phyloP scores from a whole-genome alignment of 2,113 vertebrate species.

The Rynchops niger region DNA sequence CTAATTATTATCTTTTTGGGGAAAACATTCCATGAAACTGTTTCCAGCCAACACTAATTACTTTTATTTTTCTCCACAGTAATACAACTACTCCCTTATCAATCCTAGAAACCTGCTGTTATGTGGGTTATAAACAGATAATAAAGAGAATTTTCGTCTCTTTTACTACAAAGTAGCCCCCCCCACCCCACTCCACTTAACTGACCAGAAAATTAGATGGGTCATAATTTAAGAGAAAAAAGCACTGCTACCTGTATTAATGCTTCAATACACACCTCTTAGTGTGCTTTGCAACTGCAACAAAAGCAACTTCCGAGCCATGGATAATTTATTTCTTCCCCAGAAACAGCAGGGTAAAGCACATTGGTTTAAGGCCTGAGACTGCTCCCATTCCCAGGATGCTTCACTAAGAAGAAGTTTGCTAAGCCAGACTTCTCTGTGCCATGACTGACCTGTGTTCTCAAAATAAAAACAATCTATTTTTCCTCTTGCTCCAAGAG shows the following conservation, averaged over 20 bases:
- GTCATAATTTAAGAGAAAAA: neutral
- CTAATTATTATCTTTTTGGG: neutral
- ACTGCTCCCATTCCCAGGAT: neutral
- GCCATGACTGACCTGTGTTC: neutral
- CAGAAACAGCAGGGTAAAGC: neutral
- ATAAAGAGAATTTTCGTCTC: neutral
- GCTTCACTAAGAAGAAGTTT: neutral
- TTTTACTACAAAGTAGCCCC: neutral
- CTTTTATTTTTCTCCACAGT: neutral
- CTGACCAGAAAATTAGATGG: neutral
- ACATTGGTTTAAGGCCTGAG: neutral
- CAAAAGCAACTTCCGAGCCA: neutral
- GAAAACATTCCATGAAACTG: neutral
- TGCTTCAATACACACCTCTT: neutral
- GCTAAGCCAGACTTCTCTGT: neutral
- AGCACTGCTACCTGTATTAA: neutral
- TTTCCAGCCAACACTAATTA: neutral
- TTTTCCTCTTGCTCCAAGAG: neutral
- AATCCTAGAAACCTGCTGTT: neutral
- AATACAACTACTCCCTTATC: neutral
- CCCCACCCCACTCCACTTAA: neutral
- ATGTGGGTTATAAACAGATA: neutral
- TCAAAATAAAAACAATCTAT: neutral
- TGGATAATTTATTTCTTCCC: neutral
- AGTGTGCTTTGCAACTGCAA: neutral